These are phyloP conservation scores for Scolanthus callimorphus DNA, from an alignment of 92 coral and sea anemone genomes.

Conservation along the genomic window DNA sequence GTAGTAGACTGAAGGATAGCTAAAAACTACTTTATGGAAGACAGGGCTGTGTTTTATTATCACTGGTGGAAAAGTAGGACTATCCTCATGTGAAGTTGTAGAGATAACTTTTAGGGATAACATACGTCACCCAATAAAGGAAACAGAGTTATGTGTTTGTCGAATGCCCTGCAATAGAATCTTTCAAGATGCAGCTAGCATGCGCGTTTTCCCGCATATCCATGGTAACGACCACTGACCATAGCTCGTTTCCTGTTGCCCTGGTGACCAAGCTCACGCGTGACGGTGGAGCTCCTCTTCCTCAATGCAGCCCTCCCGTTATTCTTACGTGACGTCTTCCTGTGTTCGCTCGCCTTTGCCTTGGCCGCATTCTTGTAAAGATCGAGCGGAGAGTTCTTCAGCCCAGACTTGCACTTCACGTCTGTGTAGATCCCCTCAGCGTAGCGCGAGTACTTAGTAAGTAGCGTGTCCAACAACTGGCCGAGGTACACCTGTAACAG, in stretches of 20 bases:
- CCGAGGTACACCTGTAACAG: slow-evolving; percentile 20
- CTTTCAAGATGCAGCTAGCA: too few species aligned
- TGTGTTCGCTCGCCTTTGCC: neutral
- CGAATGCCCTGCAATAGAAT: too few species aligned
- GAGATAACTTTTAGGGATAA: too few species aligned
- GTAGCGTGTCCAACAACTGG: slow-evolving; percentile 14
- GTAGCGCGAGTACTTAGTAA: neutral
- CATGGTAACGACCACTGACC: slow-evolving; percentile 21
- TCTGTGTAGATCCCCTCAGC: neutral
- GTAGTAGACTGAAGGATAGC: too few species aligned
- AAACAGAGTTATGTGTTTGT: too few species aligned
- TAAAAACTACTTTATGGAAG: too few species aligned
- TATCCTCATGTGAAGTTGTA: too few species aligned
- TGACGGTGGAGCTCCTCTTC: slow-evolving; percentile 21
- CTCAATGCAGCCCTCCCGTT: slow-evolving; percentile 29
- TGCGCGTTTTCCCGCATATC: slow-evolving; percentile 38
- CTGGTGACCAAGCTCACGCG: slow-evolving; percentile 14
- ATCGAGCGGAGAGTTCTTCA: neutral
- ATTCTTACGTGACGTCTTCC: slow-evolving; percentile 15
- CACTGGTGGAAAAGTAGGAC: too few species aligned
- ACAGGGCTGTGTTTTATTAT: too few species aligned
- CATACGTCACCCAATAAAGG: too few species aligned
- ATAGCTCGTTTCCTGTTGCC: slow-evolving; percentile 41
- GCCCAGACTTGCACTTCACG: neutral
- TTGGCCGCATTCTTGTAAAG: neutral